phyloP scores from a whole-genome alignment of 1,140 invertebrate genomes.

The Pseudachorutes palmiensis region DNA sequence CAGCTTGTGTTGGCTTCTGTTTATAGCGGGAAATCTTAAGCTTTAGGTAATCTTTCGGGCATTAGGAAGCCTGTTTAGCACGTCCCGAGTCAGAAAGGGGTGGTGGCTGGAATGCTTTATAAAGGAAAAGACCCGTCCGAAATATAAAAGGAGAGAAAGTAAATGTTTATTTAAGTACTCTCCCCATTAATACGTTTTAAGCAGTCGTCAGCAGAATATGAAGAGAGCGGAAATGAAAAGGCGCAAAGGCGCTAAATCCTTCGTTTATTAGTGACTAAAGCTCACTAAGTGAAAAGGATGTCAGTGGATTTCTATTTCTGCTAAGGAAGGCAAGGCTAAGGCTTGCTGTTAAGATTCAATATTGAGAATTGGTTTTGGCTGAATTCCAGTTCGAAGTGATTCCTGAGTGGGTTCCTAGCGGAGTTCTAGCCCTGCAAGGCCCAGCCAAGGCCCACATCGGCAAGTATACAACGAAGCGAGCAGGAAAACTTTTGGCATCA shows the following conservation, averaged over 20 bases:
- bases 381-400: constrained; percentile 34
- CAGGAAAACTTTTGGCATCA: constrained; percentile 31
- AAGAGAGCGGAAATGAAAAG: no score
- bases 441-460: constrained; percentile 24
- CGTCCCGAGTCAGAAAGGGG: no score
- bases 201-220: no score
- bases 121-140: not conserved
- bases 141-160: not conserved
- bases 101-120: not conserved
- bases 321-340: no score
- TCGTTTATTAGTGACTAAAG: no score
- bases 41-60: not conserved
- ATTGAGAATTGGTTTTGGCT: constrained; percentile 27
- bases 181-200: no score
- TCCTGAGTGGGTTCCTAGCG: constrained; percentile 36
- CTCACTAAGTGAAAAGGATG: no score
- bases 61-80: no score
- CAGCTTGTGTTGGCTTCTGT: no score
- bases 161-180: not conserved
- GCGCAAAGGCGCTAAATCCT: no score
- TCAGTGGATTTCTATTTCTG: no score
- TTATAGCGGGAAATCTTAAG: no score
- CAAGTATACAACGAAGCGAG: constrained; percentile 31
- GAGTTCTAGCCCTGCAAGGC: constrained; percentile 32
- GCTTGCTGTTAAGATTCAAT: constrained; percentile 11